Percentiles rank a stretch among this genome's conserved stretches.
Evolutionary conservation across 92 coral and sea anemone species (phyloP).

Genomic region (Bergia puertoricense): DNA sequence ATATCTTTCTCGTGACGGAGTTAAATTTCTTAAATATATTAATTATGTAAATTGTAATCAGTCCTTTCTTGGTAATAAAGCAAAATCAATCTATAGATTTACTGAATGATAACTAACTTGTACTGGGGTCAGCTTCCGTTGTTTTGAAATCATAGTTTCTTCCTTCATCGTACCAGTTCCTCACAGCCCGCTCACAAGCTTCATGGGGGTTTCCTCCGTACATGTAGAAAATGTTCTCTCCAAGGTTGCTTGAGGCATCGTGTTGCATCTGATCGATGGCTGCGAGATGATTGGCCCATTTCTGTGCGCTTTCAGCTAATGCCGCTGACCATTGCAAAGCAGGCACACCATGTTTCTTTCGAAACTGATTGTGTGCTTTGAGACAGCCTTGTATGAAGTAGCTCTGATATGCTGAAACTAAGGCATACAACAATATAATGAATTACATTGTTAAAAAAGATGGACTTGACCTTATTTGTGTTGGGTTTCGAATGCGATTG

Average conservation of each 20-base stretch:
- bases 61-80: not conserved
- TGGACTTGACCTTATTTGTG: not conserved
- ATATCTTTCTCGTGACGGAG: too few relatives aligned
- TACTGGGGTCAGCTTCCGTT: conserved; percentile 62
- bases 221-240: conserved; percentile 87
- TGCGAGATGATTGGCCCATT: conserved; percentile 94
- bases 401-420: conserved; percentile 38
- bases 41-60: not conserved
- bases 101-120: conserved; percentile 57
- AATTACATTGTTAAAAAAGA: not conserved
- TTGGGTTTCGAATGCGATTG: not conserved
- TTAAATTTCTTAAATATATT: too few relatives aligned
- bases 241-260: conserved; percentile 58
- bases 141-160: conserved; percentile 70
- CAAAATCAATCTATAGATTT: not conserved
- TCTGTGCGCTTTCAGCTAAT: conserved; percentile 76
- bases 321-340: conserved; percentile 73
- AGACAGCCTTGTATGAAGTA: conserved; percentile 63
- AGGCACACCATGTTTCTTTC: conserved; percentile 70
- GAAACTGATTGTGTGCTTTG: conserved; percentile 70
- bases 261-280: conserved; percentile 88
- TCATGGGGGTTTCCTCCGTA: conserved; percentile 83
- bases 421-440: not conserved
- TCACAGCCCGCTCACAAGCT: conserved; percentile 85
- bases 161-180: conserved; percentile 84